phyloP scores from a whole-genome alignment of 1,140 invertebrate genomes.

The Drosophila sturtevanti region DNA sequence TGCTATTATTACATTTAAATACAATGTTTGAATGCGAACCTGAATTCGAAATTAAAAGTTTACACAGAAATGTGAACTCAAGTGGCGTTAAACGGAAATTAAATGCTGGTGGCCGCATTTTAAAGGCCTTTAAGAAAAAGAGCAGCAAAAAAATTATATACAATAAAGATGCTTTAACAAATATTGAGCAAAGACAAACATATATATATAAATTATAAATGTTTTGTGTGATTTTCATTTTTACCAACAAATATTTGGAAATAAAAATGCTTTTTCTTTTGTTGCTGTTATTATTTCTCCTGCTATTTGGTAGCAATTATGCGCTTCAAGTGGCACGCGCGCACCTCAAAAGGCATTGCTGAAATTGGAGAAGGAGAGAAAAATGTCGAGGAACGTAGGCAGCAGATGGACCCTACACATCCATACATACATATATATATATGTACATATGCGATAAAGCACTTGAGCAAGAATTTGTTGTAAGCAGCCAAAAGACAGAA shows the following conservation, averaged over 20 bases:
- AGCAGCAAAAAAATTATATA: slow-evolving; percentile 4
- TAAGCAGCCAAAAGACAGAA: slow-evolving; percentile 49
- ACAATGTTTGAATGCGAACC: not conserved
- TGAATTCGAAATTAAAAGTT: slow-evolving; percentile 18
- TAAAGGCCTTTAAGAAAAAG: slow-evolving; percentile 11
- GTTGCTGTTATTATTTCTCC: not conserved
- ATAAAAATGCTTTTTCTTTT: slow-evolving; percentile 6
- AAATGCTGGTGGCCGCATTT: slow-evolving; percentile 29
- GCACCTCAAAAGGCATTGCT: slow-evolving; percentile 9
- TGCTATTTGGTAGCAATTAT: slow-evolving; percentile 44
- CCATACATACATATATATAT: too few species aligned
- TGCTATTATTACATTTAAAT: too few species aligned
- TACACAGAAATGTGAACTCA: slow-evolving; percentile 36
- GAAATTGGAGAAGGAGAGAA: slow-evolving; percentile 8
- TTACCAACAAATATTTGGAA: not conserved
- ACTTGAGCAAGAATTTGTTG: slow-evolving; percentile 45
- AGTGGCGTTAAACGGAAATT: slow-evolving; percentile 48
- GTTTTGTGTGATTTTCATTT: not conserved
- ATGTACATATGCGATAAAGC: slow-evolving; percentile 10
- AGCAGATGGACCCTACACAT: not conserved
- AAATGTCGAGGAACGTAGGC: too few species aligned
- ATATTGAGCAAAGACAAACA: slow-evolving; percentile 39
- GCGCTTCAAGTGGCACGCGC: slow-evolving; percentile 47
- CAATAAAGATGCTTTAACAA: slow-evolving; percentile 28
- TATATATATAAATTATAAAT: slow-evolving; percentile 13